Base-by-base conservation (phyloP, 2,113 vertebrate genomes). In the Catharus fuscescens region DNA sequence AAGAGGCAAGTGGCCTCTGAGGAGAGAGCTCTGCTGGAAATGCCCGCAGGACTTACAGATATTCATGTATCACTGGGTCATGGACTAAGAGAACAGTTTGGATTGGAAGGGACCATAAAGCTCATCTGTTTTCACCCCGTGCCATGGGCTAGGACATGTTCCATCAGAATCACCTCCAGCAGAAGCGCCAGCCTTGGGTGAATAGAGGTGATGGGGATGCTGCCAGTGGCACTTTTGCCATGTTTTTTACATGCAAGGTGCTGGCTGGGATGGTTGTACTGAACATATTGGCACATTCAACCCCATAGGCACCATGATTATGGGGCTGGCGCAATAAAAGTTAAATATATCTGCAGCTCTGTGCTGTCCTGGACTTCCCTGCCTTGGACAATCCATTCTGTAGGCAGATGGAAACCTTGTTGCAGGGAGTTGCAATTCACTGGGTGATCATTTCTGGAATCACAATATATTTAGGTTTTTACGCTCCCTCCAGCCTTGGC, bases 401-500 rank as follows among this genome's bases (percentile, higher is more conserved):
- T 15, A 32, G 40, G 42, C 13, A 81, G 57, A 34, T 71, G 34
- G 89, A 84, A 84, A 36, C 69, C 31, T 60, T 53, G 21, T 32
- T 25, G 2, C 0, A 0, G 40, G 6, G 4, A 77, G 45, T 61
- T 71, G 18, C 18, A 36, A 31, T 42, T 69, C 31, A 3, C 56
- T 12, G 40, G 25, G n/a, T 70, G 34, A 31, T 84, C 18, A 3
- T 73, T 91, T 71, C 56, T 89, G 42, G 12, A 91, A 65, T 28
- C 26, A 34, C n/a, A 8, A 8, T 5, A 1, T 48, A 7, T 81
- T 54, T 66, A 8, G 53, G 8, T 44, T 78, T 84, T 59, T 14
- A 38, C 0, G 0, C 18, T 74, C 21, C 44, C 53, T 93, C 20
- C 57, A 73, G 5, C 24, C 23, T 64, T 0, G 0, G 4, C 52